Conservation (phyloP, 2,113 vertebrate genomes). For the Sinocyclocheilus rhinocerous region DNA sequence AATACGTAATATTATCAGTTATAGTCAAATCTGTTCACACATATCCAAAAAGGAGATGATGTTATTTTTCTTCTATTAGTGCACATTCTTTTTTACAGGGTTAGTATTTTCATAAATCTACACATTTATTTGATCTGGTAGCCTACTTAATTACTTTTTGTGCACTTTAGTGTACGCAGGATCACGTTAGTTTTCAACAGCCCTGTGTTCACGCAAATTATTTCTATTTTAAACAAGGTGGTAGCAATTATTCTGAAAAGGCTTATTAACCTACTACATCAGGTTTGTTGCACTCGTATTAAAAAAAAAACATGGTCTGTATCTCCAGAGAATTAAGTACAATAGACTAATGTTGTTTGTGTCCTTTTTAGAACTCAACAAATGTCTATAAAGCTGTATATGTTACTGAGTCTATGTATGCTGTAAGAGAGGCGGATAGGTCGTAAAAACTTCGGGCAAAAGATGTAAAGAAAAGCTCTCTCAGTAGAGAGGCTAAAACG, state of each 20-base stretch:
- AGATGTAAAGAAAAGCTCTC: constrained; percentile 35
- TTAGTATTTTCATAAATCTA: background rate
- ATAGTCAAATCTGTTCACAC: background rate
- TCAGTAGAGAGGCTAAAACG: constrained; percentile 20
- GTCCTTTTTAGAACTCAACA: background rate
- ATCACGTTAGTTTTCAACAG: background rate
- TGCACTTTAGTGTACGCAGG: background rate
- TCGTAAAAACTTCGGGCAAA: constrained; percentile 38
- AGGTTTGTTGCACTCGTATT: background rate
- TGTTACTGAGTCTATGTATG: constrained; percentile 16
- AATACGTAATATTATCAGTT: background rate
- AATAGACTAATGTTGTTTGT: background rate
- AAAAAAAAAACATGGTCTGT: background rate
- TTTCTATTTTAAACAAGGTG: background rate
- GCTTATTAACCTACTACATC: background rate
- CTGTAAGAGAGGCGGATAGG: constrained; percentile 32
- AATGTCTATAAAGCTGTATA: background rate
- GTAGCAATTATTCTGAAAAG: background rate
- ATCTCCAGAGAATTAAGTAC: background rate
- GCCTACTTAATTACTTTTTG: background rate
- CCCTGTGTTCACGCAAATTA: background rate
- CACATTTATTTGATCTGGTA: background rate
- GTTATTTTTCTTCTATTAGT: background rate
- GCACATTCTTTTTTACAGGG: background rate
- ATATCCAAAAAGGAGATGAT: background rate